Conservation (phyloP, 2,113 vertebrate species). For the Oryzias woworae region DNA sequence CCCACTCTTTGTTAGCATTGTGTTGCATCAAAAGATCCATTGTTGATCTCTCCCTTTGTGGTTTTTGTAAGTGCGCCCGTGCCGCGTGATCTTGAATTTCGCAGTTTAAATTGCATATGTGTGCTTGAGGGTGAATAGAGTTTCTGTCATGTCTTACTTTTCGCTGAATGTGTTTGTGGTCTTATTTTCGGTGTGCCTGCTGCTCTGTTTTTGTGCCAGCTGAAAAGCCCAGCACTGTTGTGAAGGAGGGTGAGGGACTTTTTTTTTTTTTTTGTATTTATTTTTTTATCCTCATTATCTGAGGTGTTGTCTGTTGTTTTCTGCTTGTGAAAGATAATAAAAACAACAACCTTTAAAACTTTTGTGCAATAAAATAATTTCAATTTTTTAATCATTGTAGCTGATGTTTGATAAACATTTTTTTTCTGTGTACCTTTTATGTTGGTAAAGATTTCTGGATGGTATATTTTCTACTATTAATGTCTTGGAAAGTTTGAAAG, state of each 20-base stretch:
- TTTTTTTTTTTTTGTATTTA: constrained; percentile 1
- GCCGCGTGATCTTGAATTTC: constrained; percentile 22
- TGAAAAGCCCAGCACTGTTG: constrained; percentile 5
- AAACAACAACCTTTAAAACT: no score
- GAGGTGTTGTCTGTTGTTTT: constrained; percentile 13
- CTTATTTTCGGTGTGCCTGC: constrained; percentile 30
- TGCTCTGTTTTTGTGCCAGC: constrained; percentile 13
- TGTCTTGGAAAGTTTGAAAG: no score
- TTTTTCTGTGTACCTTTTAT: no score
- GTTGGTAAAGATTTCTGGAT: no score
- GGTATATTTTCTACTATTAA: not conserved
- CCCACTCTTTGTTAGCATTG: constrained; percentile 37
- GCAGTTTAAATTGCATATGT: constrained; percentile 10
- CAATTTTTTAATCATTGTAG: no score
- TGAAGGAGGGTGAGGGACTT: constrained; percentile 35
- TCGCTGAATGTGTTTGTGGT: not conserved
- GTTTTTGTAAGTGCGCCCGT: constrained; percentile 14
- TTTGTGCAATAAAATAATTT: no score
- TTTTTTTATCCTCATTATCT: constrained; percentile 5
- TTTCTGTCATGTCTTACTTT: constrained; percentile 14
- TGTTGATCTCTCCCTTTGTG: constrained; percentile 52
- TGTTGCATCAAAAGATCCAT: constrained; percentile 52
- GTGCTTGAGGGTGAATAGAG: not conserved
- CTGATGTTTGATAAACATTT: no score
- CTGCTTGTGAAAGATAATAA: no score